Base-by-base conservation (phyloP, 2,113 vertebrate genomes). In the Calypte anna region DNA sequence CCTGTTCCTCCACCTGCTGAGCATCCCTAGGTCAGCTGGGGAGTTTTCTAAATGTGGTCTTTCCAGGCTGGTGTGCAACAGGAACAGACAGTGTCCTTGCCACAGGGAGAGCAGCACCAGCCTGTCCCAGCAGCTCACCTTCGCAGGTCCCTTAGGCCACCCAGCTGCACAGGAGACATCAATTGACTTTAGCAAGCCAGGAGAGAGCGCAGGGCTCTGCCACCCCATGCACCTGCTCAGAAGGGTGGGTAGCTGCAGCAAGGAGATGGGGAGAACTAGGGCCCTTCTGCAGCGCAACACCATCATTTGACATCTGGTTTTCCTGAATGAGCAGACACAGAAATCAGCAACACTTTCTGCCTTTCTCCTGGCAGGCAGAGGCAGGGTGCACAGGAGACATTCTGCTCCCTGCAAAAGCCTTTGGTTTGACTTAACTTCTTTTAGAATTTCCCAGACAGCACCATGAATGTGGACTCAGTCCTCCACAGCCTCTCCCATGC, bases 31-130 rank as follows among this genome's bases (percentile, higher is more conserved):
- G 22, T 33, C 2, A 1, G 38, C 58, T 12, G 21, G 15, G 30
- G 50, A 46, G 30, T 21, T 57, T 79, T 88, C 73, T 54, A 66
- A 40, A 79, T 12, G 10, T 0, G 5, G 31, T 33, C 11, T 84
- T 58, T 75, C 40, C 43, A 21, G 51, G 28, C 16, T 0, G 0
- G 9, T 0, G 1, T 53, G 48, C 9, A 21, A 43, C 16, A 25
- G 94, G 77, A 63, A 19, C 57, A n/a, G 82, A 66, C 66, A 17
- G 53, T 6, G 69, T 63, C 55, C 72, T 70, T 84, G 92, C 46
- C 78, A 11, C 70, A 15, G 82, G 78, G 68, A 73, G 58, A 50
- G 62, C 61, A 51, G 70, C 0, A 0, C 57, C 0, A 1, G 30
- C 38, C 48, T 17, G 28, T 58, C 50, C 72, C 78, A 44, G 64